These are phyloP conservation scores for Meles meles DNA, from an alignment of 2,113 vertebrate species.

Conservation along the genomic window DNA sequence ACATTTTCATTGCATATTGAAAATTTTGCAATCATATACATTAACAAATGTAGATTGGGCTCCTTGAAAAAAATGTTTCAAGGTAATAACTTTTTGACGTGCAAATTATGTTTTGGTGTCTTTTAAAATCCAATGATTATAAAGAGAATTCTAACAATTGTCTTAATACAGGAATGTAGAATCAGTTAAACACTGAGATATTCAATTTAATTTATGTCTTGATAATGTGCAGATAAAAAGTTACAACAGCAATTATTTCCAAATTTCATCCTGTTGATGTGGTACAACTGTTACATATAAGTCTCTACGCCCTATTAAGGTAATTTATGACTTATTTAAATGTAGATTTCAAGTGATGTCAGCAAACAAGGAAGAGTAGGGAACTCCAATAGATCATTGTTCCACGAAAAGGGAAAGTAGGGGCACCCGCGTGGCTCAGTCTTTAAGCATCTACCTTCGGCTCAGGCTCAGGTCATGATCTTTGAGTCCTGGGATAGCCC, in stretches of 20 bases:
- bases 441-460: too few species aligned
- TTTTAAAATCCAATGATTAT: conserved; percentile 33
- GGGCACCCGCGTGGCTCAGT: too few species aligned
- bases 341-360: neutral
- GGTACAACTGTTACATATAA: neutral
- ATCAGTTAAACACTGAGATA: neutral
- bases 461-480: too few species aligned
- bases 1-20: neutral
- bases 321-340: neutral
- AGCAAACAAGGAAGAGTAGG: neutral
- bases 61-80: conserved; percentile 23
- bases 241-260: neutral
- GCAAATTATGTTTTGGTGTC: neutral
- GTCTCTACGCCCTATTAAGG: neutral
- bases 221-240: neutral
- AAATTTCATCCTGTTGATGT: neutral
- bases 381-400: neutral
- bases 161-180: neutral
- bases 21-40: neutral
- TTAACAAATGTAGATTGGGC: neutral
- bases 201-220: neutral
- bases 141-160: conserved; percentile 27
- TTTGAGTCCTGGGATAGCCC: too few species aligned
- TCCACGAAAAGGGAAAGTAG: neutral
- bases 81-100: neutral